phyloP scores from a whole-genome alignment of 30 jellyfish, hydroid and myxozoan genomes.

The Chironex yamaguchii region DNA sequence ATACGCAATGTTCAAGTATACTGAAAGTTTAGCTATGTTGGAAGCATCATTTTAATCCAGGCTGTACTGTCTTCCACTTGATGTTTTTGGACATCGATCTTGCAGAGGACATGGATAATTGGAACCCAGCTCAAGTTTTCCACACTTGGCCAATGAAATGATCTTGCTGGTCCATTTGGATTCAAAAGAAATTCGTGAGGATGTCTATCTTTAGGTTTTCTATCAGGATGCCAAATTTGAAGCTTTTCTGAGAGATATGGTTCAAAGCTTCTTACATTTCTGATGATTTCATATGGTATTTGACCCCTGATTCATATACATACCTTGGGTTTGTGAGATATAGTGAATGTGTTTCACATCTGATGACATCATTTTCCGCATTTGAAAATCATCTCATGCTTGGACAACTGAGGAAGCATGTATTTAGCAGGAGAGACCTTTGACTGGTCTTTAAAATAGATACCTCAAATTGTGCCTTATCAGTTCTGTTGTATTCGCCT shows the following conservation, averaged over 20 bases:
- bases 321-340: too few species aligned
- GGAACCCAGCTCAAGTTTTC: not conserved
- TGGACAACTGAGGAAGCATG: too few species aligned
- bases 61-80: conserved; percentile 36
- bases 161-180: conserved; percentile 12
- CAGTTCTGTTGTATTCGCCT: too few species aligned
- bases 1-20: too few species aligned
- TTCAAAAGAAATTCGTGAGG: not conserved
- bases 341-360: too few species aligned
- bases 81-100: conserved; percentile 15
- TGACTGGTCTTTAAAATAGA: too few species aligned
- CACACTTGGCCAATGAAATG: conserved; percentile 10
- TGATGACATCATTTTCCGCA: too few species aligned
- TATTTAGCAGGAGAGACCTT: too few species aligned
- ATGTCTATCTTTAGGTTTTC: not conserved
- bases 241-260: conserved; percentile 3
- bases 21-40: not conserved
- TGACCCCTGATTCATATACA: too few species aligned
- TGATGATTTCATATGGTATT: conserved; percentile 24
- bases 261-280: not conserved
- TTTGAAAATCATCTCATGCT: too few species aligned
- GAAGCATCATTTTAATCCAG: not conserved
- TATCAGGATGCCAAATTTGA: conserved; percentile 9
- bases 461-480: too few species aligned
- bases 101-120: conserved; percentile 14